Conservation (phyloP, 2,113 vertebrate genomes). For the Meles meles region DNA sequence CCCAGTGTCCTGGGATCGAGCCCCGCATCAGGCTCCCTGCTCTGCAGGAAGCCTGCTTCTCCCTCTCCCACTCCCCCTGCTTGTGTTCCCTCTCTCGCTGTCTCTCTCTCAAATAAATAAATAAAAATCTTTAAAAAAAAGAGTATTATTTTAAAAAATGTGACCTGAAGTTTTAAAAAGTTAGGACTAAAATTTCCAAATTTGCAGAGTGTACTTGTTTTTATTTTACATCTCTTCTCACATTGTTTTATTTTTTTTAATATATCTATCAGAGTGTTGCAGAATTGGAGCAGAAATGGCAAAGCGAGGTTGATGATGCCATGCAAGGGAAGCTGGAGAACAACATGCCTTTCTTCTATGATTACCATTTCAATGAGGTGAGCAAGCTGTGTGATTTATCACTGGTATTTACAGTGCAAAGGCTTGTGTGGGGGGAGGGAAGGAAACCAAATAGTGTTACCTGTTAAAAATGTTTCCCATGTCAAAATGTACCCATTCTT, state of each 20-base stretch:
- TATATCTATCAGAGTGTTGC: slow-evolving; percentile 90
- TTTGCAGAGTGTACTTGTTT: not conserved
- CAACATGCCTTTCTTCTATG: slow-evolving; percentile 95
- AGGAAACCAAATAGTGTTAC: not conserved
- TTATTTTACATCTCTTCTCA: not conserved
- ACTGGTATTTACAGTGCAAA: not conserved
- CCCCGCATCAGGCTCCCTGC: too few species aligned
- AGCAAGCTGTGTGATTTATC: not conserved
- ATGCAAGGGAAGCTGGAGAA: slow-evolving; percentile 95
- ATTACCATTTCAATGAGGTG: slow-evolving; percentile 99
- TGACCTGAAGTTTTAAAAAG: not conserved
- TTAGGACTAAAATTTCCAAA: not conserved
- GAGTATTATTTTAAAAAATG: not conserved
- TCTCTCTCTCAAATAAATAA: too few species aligned
- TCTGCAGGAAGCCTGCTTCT: too few species aligned
- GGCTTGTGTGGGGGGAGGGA: rapidly evolving
- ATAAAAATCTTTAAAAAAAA: not conserved
- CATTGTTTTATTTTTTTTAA: not conserved
- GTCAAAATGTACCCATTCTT: not conserved
- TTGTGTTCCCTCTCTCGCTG: too few species aligned
- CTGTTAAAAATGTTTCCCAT: not conserved
- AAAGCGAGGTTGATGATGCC: slow-evolving; percentile 95
- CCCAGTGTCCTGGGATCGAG: not conserved
- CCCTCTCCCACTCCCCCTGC: too few species aligned
- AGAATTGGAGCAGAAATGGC: slow-evolving; percentile 98